These are phyloP conservation scores for Lethocerus indicus DNA, from an alignment of 1,140 invertebrate species.

Conservation along the genomic window DNA sequence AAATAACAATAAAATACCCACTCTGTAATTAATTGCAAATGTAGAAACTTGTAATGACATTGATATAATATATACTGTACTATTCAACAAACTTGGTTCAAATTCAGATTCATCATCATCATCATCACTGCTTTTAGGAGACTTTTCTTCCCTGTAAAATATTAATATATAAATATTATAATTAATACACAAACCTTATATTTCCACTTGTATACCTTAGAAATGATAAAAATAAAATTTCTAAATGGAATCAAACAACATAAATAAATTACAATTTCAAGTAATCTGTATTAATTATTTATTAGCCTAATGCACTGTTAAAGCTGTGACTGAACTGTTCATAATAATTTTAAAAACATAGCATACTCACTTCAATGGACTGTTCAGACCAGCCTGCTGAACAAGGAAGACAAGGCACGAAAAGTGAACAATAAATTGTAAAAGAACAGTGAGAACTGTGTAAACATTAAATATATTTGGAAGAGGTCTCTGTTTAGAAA, in stretches of 20 bases:
- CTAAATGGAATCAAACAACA: too few species aligned
- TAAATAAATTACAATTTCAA: too few species aligned
- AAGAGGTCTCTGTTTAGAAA: conserved; percentile 83
- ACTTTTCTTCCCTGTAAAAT: conserved; percentile 32
- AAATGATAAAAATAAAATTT: too few species aligned
- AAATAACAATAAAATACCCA: conserved; percentile 27
- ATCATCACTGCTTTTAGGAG: too few species aligned
- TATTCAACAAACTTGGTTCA: conserved; percentile 86
- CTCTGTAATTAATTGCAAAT: conserved; percentile 97
- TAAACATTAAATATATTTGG: conserved; percentile 99
- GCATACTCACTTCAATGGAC: conserved; percentile 41
- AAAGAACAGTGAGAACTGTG: conserved; percentile 85
- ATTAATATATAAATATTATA: too few species aligned
- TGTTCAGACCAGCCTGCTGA: conserved; percentile 47
- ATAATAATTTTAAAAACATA: neutral
- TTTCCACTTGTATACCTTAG: too few species aligned
- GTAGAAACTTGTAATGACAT: conserved; percentile 94
- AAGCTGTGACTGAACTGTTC: neutral
- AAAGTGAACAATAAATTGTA: conserved; percentile 95
- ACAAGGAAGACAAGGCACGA: conserved; percentile 79
- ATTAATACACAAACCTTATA: too few species aligned
- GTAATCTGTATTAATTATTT: too few species aligned
- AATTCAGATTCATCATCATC: conserved; percentile 67
- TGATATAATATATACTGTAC: conserved; percentile 96
- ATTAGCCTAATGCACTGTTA: too few species aligned